Conservation (phyloP, 2,888 invertebrate genomes). For the Hypomecis atomaria region DNA sequence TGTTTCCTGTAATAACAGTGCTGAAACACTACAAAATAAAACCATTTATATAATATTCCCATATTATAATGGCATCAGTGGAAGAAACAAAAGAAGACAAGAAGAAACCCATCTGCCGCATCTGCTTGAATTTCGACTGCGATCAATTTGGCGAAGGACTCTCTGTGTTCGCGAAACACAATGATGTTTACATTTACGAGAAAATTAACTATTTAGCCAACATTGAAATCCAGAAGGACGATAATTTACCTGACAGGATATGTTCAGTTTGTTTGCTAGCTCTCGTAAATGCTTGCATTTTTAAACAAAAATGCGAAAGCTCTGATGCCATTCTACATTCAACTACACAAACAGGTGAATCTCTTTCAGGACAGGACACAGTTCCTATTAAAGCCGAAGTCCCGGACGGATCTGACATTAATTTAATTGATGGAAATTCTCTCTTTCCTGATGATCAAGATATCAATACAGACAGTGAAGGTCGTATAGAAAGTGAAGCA, state of each 20-base stretch:
- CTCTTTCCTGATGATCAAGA: background rate
- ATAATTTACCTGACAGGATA: slow-evolving; percentile 68
- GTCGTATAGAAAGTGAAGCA: background rate
- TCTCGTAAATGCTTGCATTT: slow-evolving; percentile 62
- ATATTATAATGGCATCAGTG: background rate
- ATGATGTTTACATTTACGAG: slow-evolving; percentile 57
- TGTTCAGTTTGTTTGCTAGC: slow-evolving; percentile 66
- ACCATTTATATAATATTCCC: too few species aligned
- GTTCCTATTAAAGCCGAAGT: slow-evolving; percentile 25
- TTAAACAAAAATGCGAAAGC: slow-evolving; percentile 67
- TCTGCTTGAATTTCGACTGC: slow-evolving; percentile 57
- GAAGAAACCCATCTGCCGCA: slow-evolving; percentile 59
- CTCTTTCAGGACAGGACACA: slow-evolving; percentile 28
- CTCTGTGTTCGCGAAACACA: slow-evolving; percentile 64
- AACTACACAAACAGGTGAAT: slow-evolving; percentile 32
- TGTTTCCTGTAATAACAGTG: too few species aligned
- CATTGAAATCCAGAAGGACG: slow-evolving; percentile 59
- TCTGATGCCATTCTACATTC: slow-evolving; percentile 57
- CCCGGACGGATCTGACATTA: slow-evolving; percentile 4
- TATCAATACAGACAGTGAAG: background rate
- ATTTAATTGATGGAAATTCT: slow-evolving; percentile 8
- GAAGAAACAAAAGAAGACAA: slow-evolving; percentile 30
- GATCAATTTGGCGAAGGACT: slow-evolving; percentile 46
- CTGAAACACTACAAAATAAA: too few species aligned
- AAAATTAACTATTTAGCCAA: slow-evolving; percentile 64